These are phyloP conservation scores for Chrosomus eos DNA, from an alignment of 2,797 vertebrate genomes.

Conservation along the genomic window DNA sequence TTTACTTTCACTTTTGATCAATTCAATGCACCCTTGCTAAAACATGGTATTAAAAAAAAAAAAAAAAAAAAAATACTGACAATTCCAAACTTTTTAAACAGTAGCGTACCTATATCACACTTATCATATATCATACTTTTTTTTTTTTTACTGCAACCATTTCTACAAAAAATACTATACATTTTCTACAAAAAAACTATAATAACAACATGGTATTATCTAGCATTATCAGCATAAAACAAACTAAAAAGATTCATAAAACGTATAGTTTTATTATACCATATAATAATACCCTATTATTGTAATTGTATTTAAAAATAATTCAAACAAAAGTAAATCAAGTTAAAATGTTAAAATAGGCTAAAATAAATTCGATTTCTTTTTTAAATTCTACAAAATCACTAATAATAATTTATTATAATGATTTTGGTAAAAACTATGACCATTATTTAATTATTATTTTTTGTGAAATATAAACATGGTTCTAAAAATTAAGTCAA, in stretches of 20 bases:
- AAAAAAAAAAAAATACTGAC: no score
- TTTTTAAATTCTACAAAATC: no score
- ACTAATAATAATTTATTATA: neutral
- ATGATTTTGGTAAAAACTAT: neutral
- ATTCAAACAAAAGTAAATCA: neutral
- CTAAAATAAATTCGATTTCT: neutral
- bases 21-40: neutral
- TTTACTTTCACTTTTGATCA: neutral
- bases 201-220: neutral
- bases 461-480: neutral
- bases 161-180: no score
- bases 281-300: neutral
- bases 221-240: neutral
- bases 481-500: neutral
- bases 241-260: neutral
- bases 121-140: no score
- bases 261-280: neutral
- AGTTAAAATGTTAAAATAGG: neutral
- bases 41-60: neutral
- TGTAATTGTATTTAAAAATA: neutral
- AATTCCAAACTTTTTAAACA: neutral
- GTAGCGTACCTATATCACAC: neutral
- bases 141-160: neutral
- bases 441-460: neutral
- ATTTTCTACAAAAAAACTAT: neutral